These are phyloP conservation scores for Drosophila histrio DNA, from an alignment of 2,888 invertebrate species.

Conservation along the genomic window DNA sequence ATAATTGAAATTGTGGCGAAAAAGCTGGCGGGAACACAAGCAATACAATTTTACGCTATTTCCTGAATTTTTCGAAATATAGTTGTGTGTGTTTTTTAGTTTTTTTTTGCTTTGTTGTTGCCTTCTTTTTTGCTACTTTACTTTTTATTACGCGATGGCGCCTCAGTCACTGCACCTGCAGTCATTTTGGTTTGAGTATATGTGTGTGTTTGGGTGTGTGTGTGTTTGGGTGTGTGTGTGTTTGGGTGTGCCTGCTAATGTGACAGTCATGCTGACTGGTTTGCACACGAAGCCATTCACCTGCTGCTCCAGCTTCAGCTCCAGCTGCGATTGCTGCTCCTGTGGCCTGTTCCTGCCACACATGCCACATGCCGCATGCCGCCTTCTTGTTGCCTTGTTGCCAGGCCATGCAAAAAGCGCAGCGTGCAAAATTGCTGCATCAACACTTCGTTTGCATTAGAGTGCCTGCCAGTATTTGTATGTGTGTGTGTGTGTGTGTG, in stretches of 20 bases:
- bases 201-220: slow-evolving; percentile 5
- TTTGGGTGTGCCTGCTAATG: slow-evolving; percentile 64
- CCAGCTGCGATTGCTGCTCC: slow-evolving; percentile 20
- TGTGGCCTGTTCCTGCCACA: slow-evolving; percentile 17
- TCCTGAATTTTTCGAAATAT: slow-evolving; percentile 26
- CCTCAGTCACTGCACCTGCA: slow-evolving; percentile 71
- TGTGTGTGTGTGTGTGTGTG: slow-evolving; percentile 2
- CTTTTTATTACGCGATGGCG: slow-evolving; percentile 67
- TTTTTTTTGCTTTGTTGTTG: slow-evolving; percentile 11
- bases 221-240: slow-evolving; percentile 6
- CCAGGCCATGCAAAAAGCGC: slow-evolving; percentile 57
- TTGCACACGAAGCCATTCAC: slow-evolving; percentile 66
- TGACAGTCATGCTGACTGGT: slow-evolving; percentile 77
- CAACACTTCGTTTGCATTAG: slow-evolving; percentile 76
- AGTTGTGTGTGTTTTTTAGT: slow-evolving; percentile 11
- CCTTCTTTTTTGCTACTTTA: slow-evolving; percentile 36
- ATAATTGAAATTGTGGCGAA: slow-evolving; percentile 49
- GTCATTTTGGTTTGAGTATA: slow-evolving; percentile 50
- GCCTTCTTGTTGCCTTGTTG: not conserved
- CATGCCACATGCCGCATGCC: slow-evolving; percentile 24
- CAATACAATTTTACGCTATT: slow-evolving; percentile 40
- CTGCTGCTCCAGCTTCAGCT: slow-evolving; percentile 22
- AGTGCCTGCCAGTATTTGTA: slow-evolving; percentile 30
- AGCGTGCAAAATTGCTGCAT: slow-evolving; percentile 76
- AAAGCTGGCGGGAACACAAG: slow-evolving; percentile 35